Conservation (phyloP, 2,888 invertebrate species). For the Amphipyra berbera region DNA sequence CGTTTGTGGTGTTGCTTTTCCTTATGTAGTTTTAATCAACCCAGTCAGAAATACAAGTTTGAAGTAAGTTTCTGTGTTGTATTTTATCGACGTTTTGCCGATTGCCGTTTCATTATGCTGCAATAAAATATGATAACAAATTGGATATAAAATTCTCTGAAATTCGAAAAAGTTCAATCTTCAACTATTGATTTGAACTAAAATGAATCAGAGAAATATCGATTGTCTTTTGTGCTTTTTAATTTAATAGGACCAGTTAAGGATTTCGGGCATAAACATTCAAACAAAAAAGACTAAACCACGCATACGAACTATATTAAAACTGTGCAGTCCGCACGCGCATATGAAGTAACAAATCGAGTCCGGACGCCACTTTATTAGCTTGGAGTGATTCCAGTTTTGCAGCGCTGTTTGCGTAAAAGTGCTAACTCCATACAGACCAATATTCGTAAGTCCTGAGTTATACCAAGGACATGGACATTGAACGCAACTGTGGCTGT, state of each 20-base stretch:
- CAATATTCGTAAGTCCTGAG: constrained; percentile 31
- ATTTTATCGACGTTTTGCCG: too few relatives aligned
- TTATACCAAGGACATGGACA: constrained; percentile 22
- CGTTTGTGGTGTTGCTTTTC: background rate
- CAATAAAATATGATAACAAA: too few relatives aligned
- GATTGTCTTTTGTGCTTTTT: too few relatives aligned
- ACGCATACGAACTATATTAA: constrained; percentile 25
- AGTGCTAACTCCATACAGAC: constrained; percentile 6
- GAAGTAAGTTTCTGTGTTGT: too few relatives aligned
- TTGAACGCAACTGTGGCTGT: constrained; percentile 10
- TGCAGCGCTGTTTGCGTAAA: constrained; percentile 9
- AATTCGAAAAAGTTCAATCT: too few relatives aligned
- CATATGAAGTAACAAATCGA: constrained; percentile 41
- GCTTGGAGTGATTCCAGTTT: constrained; percentile 54
- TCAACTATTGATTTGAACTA: too few relatives aligned
- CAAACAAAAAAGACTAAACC: constrained; percentile 12
- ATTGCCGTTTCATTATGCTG: too few relatives aligned
- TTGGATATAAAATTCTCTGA: too few relatives aligned
- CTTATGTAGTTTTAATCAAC: background rate
- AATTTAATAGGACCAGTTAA: too few relatives aligned
- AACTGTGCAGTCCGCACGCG: constrained; percentile 20
- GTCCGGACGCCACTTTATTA: constrained; percentile 39
- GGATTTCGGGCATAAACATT: constrained; percentile 13
- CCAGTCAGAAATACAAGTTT: too few relatives aligned
- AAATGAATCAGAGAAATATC: too few relatives aligned